phyloP scores from a whole-genome alignment of 2,113 vertebrate species.

The Brienomyrus longianalis region DNA sequence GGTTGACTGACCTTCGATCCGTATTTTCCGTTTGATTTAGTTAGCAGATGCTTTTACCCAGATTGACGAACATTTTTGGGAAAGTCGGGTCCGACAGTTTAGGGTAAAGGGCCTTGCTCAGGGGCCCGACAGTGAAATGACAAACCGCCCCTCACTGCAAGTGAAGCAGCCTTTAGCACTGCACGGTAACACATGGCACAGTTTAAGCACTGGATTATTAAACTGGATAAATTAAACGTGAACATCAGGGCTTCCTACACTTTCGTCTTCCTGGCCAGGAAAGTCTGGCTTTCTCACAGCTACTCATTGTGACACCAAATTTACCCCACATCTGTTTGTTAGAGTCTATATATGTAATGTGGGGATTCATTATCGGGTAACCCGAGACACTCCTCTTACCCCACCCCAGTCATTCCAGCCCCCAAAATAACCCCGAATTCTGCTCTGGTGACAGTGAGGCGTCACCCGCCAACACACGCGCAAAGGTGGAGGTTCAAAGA shows the following conservation, averaged over 20 bases:
- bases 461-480: neutral
- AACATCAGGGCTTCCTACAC: neutral
- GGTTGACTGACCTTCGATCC: neutral
- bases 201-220: neutral
- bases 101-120: neutral
- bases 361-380: conserved; percentile 35
- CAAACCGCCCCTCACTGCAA: neutral
- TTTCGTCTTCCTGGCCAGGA: neutral
- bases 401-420: conserved; percentile 36
- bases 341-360: conserved; percentile 1
- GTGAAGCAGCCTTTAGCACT: neutral
- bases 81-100: neutral
- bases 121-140: neutral
- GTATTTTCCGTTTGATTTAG: neutral
- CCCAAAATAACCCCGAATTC: conserved; percentile 55
- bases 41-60: neutral
- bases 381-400: conserved; percentile 31
- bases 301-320: neutral
- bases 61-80: neutral
- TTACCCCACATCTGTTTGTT: conserved; percentile 2
- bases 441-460: conserved; percentile 20
- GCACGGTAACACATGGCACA: neutral
- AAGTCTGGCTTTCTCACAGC: neutral
- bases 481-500: neutral
- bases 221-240: neutral